phyloP scores from a whole-genome alignment of 2,888 invertebrate species.

The Erebia aethiops region DNA sequence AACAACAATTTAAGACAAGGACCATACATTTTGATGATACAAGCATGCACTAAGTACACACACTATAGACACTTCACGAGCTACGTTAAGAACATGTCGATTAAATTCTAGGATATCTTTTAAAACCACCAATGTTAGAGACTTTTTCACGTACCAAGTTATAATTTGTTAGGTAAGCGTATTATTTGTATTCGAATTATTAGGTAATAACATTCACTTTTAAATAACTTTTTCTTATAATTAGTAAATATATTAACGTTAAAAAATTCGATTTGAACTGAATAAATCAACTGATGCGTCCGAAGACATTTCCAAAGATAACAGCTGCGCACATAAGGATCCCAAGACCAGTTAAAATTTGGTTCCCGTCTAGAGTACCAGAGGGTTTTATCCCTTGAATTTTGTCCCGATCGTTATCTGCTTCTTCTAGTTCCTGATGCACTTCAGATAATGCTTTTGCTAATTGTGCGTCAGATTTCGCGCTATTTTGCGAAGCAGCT shows the following conservation, averaged over 20 bases:
- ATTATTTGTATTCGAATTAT: no score
- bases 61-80: not conserved
- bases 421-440: constrained; percentile 70
- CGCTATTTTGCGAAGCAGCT: constrained; percentile 64
- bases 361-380: constrained; percentile 59
- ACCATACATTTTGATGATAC: not conserved
- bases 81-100: not conserved
- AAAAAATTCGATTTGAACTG: constrained; percentile 4
- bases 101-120: not conserved
- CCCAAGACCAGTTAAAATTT: constrained; percentile 66
- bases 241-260: constrained; percentile 5
- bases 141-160: not conserved
- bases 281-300: constrained; percentile 68
- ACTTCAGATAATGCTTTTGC: constrained; percentile 67
- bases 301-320: constrained; percentile 66
- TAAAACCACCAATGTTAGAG: not conserved
- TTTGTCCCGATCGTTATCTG: constrained; percentile 49
- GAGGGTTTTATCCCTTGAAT: constrained; percentile 40
- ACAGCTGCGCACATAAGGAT: constrained; percentile 65
- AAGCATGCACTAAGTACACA: not conserved
- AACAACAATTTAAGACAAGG: not conserved
- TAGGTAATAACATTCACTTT: not conserved
- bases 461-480: constrained; percentile 70
- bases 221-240: constrained; percentile 21
- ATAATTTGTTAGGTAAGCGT: not conserved